Base-by-base conservation (phyloP, 2,113 vertebrate species). In the Laterallus jamaicensis region DNA sequence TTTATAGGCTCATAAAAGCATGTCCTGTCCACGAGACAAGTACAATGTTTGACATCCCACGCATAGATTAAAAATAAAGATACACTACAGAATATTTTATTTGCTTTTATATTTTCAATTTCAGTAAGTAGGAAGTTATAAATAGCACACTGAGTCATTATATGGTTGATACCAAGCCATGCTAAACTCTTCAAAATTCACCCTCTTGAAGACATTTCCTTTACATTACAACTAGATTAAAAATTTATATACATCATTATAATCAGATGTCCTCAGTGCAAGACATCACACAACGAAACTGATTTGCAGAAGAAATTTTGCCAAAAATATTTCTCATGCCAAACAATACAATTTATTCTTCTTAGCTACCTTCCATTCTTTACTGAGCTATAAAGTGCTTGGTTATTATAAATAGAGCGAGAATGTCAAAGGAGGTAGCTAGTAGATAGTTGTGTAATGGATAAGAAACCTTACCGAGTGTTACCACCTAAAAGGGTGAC, bases 341-440 rank as follows among this genome's bases (percentile, higher is more conserved):
- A 84, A 93, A 92, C 31, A 91, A 58, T 22, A 64, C 56, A 47
- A 42, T 69, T 68, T 68, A 47, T 74, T 96, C 63, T 87, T 96
- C 67, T 54, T 55, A 95, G 92, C 92, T 94, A 95, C 70, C 93
- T 90, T 92, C 58, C 52, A 20, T 76, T 93, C 70, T 77, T 94
- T 70, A 87, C 69, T 86, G 52, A 76, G 21, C 44, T 63, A 74
- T 93, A 95, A 94, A 93, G 78, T 88, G 88, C 85, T 86, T 94
- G 80, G 66, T 86, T 87, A 82, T 84, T 86, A 94, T 68, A 93
- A 86, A 92, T 52, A 85, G 54, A 93, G 84, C 31, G 75, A 94
- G 83, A 96, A 90, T 50, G 35, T 71, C 62, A 85, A 79, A 87
- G 74, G 93, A 94, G 96, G 92, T 96, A 95, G 94, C 95, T 96